These are phyloP conservation scores for Dorcus parallelipipedus DNA, from an alignment of 2,888 invertebrate species.

Conservation along the genomic window DNA sequence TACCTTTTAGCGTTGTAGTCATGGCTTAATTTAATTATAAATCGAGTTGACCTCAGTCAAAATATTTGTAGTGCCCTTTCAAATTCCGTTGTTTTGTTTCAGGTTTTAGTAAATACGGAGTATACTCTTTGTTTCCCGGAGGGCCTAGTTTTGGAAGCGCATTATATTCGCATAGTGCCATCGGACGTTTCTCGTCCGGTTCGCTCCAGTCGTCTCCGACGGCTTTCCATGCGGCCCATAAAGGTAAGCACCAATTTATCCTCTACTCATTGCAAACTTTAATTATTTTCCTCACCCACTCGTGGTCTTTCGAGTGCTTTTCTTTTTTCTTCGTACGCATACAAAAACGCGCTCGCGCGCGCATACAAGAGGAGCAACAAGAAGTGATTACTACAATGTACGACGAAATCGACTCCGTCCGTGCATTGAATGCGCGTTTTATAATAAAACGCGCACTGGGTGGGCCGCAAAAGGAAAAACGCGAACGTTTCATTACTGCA, in stretches of 20 bases:
- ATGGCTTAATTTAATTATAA: too few species aligned
- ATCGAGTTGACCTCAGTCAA: too few species aligned
- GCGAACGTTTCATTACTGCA: background rate
- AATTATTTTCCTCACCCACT: too few species aligned
- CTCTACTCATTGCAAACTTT: background rate
- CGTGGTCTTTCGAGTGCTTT: too few species aligned
- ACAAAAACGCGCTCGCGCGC: too few species aligned
- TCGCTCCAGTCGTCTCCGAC: conserved; percentile 40
- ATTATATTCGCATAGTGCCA: conserved; percentile 46
- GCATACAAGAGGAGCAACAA: too few species aligned
- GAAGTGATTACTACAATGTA: too few species aligned
- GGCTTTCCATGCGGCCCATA: conserved; percentile 47
- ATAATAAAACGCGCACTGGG: background rate
- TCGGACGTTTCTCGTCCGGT: conserved; percentile 45
- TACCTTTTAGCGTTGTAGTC: too few species aligned
- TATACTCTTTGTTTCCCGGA: conserved; percentile 66
- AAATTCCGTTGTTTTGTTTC: conserved; percentile 33
- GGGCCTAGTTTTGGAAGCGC: conserved; percentile 48
- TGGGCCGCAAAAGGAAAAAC: background rate
- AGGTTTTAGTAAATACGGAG: conserved; percentile 68
- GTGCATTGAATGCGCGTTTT: background rate
- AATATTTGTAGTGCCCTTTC: too few species aligned
- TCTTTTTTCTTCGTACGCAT: too few species aligned
- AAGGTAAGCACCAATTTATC: conserved; percentile 40
- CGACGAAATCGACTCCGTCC: too few species aligned